Evolutionary conservation across 53 echinoderm and acorn worm species (phyloP).

Genomic region (Luidia sarsii): DNA sequence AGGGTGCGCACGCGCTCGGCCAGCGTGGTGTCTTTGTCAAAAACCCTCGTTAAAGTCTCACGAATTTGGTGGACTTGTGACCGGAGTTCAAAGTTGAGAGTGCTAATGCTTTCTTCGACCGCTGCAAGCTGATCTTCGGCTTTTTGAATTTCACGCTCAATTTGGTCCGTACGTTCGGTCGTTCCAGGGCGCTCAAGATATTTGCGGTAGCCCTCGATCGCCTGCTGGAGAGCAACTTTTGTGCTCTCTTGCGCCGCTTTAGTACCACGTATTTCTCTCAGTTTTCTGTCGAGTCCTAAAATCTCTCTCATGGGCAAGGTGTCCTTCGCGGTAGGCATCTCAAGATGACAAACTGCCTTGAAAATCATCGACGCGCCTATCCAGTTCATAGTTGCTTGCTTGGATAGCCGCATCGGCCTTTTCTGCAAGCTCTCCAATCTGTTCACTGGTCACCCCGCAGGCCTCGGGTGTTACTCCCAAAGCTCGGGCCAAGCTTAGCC

Average conservation of each 20-base stretch:
- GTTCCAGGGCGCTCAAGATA: constrained; percentile 28
- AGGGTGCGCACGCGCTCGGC: too few relatives aligned
- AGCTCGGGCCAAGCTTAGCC: constrained; percentile 12
- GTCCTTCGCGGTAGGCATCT: background rate
- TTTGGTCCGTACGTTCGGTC: constrained; percentile 6
- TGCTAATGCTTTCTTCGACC: constrained; percentile 2
- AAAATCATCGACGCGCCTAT: background rate
- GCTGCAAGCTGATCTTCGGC: too few relatives aligned
- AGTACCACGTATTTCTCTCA: background rate
- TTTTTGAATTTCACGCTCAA: constrained; percentile 24
- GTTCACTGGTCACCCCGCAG: background rate
- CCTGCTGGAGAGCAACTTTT: background rate
- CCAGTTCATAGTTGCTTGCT: constrained; percentile 12
- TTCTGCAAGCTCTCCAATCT: constrained; percentile 2
- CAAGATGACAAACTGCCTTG: background rate
- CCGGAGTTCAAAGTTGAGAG: constrained; percentile 5
- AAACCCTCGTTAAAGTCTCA: background rate
- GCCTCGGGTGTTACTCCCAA: constrained; percentile 1
- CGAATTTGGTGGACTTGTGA: constrained; percentile 25
- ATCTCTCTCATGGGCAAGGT: constrained; percentile 9
- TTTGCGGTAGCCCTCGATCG: too few relatives aligned
- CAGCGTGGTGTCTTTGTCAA: constrained; percentile 12
- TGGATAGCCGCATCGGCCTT: constrained; percentile 6
- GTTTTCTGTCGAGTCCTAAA: constrained; percentile 6
- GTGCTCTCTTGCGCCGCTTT: constrained; percentile 23